Evolutionary conservation across 2,888 invertebrate genomes (phyloP), one percentile per base, ranked within the genome.

Genomic region (Epistrophe eligans): DNA sequence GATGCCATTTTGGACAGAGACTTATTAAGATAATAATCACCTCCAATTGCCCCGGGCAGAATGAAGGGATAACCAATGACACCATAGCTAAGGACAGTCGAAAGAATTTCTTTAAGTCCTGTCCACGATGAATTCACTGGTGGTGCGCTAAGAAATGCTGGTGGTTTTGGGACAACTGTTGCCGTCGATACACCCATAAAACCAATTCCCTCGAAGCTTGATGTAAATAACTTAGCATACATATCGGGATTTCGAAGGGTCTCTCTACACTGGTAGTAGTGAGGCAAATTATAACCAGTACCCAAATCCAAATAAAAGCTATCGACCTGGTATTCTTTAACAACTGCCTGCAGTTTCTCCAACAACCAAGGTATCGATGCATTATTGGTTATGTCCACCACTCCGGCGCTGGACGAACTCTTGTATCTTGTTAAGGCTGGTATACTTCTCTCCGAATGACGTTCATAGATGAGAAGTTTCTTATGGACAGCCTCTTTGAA

Each of bases 31-130:
- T 95, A 94, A 55, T 96, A 96, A 90, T 98, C 98, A 0, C 98
- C 99, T 0, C 99, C 99, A 0, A 99, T 97, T 6, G 98, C 97
- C 0, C 99, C 98, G 0, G 98, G 98, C 94, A 99, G 95, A 57
- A 98, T 95, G 90, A 98, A 98, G 0, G 98, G 98, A 92, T 97
- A 99, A 0, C 99, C 99, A 67, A 97, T 95, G 28, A 98, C 95
- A 0, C 98, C 98, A 89, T 98, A 96, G 0, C 96, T 97, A 28
- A 98, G 93, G 79, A 98, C 96, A 0, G 98, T 97, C 0, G 98
- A 98, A 89, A 99, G 96, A 0, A 99, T 95, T 10, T 95, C 95
- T 84, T 95, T 94, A 19, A 98, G 93, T 0, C 97, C 97, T 70
- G 95, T 95, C 99, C 99, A 99, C 0, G 96, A 95, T 0, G 98